phyloP scores from a whole-genome alignment of 2,888 invertebrate genomes.

The Drosophila putrida region DNA sequence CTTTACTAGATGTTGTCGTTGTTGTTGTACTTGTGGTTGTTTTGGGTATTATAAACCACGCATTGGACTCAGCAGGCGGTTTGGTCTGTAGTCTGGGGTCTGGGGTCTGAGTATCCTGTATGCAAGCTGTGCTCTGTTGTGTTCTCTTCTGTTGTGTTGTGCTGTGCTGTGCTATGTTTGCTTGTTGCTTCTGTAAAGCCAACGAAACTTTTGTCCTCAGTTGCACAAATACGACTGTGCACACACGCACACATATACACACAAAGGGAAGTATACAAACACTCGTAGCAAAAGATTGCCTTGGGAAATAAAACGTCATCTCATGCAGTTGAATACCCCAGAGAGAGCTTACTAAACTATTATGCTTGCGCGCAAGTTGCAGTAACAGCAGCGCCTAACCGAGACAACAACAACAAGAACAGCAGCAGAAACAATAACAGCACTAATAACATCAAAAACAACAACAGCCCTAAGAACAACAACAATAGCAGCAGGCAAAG shows the following conservation, averaged over 20 bases:
- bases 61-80: conserved; percentile 41
- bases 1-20: conserved; percentile 19
- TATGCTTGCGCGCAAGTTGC: conserved; percentile 63
- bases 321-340: conserved; percentile 78
- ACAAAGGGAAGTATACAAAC: conserved; percentile 67
- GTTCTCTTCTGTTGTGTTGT: conserved; percentile 1
- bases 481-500: conserved; percentile 4
- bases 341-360: conserved; percentile 82
- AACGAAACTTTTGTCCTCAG: conserved; percentile 79
- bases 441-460: conserved; percentile 69
- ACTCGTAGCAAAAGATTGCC: conserved; percentile 79
- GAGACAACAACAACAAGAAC: conserved; percentile 36
- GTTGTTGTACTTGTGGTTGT: conserved; percentile 39
- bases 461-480: conserved; percentile 18
- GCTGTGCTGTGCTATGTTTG: conserved; percentile 61
- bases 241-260: conserved; percentile 29
- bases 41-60: conserved; percentile 42
- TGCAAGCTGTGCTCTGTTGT: conserved; percentile 10
- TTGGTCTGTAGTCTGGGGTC: conserved; percentile 5
- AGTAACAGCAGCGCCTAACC: conserved; percentile 60
- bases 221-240: conserved; percentile 67
- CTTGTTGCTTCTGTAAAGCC: conserved; percentile 79
- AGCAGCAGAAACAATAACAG: conserved; percentile 67
- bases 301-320: conserved; percentile 82
- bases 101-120: conserved; percentile 18